A percentile compares a stretch with the other conserved stretches of the same genome.
phyloP scores from a whole-genome alignment of 2,113 vertebrate genomes.

The Colaptes auratus region DNA sequence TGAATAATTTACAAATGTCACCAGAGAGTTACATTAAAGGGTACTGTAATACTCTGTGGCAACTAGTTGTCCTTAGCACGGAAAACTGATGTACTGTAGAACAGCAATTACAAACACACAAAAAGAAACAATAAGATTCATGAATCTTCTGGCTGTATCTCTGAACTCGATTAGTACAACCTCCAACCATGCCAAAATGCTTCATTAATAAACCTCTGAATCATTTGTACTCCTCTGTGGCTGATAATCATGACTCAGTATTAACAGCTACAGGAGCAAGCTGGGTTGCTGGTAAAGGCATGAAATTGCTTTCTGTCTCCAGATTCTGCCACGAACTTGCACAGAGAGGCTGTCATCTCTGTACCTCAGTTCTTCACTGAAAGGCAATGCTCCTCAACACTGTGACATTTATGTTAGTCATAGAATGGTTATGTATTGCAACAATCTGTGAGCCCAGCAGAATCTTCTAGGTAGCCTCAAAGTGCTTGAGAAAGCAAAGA shows the following conservation, averaged over 20 bases:
- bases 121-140: slow-evolving; percentile 36
- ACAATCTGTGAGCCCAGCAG: neutral
- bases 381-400: neutral
- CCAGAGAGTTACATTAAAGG: slow-evolving; percentile 34
- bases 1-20: slow-evolving; percentile 49
- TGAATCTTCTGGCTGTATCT: slow-evolving; percentile 32
- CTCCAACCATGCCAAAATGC: slow-evolving; percentile 11
- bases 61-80: neutral
- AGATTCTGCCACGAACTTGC: neutral
- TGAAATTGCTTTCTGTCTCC: neutral
- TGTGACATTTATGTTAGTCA: neutral
- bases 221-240: slow-evolving; percentile 59
- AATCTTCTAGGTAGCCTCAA: neutral
- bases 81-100: slow-evolving; percentile 22
- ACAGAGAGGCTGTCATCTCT: neutral
- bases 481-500: neutral
- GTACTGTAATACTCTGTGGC: neutral
- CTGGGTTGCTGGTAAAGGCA: neutral
- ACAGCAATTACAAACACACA: slow-evolving; percentile 43
- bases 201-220: slow-evolving; percentile 61
- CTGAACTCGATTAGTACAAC: slow-evolving; percentile 17
- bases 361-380: neutral
- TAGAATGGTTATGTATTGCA: neutral
- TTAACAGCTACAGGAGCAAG: neutral
- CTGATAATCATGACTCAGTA: slow-evolving; percentile 57